Percentiles rank a stretch among this genome's conserved stretches.
phyloP scores from a whole-genome alignment of 2,888 invertebrate genomes.

The Hypena proboscidalis region DNA sequence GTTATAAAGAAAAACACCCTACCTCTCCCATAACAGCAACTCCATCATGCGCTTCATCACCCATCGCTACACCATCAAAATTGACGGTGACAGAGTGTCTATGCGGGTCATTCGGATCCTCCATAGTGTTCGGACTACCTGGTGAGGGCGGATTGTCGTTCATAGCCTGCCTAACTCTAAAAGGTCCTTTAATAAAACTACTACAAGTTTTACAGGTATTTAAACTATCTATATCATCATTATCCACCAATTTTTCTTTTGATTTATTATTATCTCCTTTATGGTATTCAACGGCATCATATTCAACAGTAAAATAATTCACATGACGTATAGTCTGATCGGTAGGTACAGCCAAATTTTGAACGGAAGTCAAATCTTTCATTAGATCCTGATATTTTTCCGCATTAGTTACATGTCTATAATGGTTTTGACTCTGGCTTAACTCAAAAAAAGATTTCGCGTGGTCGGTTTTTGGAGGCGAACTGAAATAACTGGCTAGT shows the following conservation, averaged over 20 bases:
- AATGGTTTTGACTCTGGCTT: conserved; percentile 77
- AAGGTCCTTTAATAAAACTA: conserved; percentile 43
- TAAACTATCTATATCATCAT: conserved; percentile 35
- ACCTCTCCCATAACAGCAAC: conserved; percentile 60
- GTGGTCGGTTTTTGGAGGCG: conserved; percentile 70
- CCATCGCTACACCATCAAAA: conserved; percentile 46
- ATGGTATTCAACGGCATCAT: conserved; percentile 43
- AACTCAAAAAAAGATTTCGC: conserved; percentile 82
- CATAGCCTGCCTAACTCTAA: conserved; percentile 58
- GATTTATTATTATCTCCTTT: conserved; percentile 26
- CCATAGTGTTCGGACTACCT: conserved; percentile 27
- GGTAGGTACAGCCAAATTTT: conserved; percentile 50
- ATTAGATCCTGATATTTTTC: conserved; percentile 53
- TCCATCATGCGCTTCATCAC: conserved; percentile 55
- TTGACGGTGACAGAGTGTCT: conserved; percentile 50
- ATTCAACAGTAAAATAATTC: conserved; percentile 71
- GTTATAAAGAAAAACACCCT: conserved; percentile 18
- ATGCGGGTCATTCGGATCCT: conserved; percentile 29
- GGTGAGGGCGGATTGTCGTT: no score
- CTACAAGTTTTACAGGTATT: conserved; percentile 63
- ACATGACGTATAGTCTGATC: conserved; percentile 63
- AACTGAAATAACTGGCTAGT: conserved; percentile 74
- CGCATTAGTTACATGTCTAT: conserved; percentile 54
- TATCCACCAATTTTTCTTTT: conserved; percentile 31
- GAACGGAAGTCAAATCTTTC: conserved; percentile 64